A percentile compares a stretch with the other conserved stretches of the same genome.
phyloP scores from a whole-genome alignment of 2,888 invertebrate genomes.

The Cheilosia variabilis region DNA sequence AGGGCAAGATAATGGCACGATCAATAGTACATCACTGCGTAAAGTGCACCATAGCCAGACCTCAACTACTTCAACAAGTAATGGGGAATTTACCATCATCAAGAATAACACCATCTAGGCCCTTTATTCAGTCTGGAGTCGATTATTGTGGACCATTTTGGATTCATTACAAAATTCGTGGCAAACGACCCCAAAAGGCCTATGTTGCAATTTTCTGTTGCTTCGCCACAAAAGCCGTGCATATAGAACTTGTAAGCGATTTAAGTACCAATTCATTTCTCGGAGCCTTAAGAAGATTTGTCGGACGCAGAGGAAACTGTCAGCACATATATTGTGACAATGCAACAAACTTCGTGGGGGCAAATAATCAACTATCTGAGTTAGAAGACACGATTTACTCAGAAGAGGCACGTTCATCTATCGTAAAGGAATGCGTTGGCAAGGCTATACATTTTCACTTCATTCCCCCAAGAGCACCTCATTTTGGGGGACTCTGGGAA shows the following conservation, averaged over 20 bases:
- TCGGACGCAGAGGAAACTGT: constrained; percentile 48
- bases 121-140: constrained; percentile 46
- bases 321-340: constrained; percentile 62
- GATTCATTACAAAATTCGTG: constrained; percentile 46
- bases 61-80: constrained; percentile 59
- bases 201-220: constrained; percentile 72
- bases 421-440: constrained; percentile 38
- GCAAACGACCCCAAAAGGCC: constrained; percentile 45
- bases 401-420: constrained; percentile 14
- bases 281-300: constrained; percentile 55
- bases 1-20: constrained; percentile 63
- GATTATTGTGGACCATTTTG: constrained; percentile 65
- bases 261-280: constrained; percentile 65
- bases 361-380: constrained; percentile 34
- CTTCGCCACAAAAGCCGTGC: constrained; percentile 70
- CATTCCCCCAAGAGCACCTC: constrained; percentile 64
- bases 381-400: constrained; percentile 39
- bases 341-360: constrained; percentile 69
- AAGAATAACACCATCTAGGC: constrained; percentile 43
- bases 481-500: constrained; percentile 72
- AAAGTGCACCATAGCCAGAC: constrained; percentile 57
- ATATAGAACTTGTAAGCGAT: constrained; percentile 68
- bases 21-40: constrained; percentile 66
- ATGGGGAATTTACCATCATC: constrained; percentile 68
- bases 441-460: constrained; percentile 55